Conservation (phyloP, 2,797 vertebrate genomes). For the Gambusia yucatana region DNA sequence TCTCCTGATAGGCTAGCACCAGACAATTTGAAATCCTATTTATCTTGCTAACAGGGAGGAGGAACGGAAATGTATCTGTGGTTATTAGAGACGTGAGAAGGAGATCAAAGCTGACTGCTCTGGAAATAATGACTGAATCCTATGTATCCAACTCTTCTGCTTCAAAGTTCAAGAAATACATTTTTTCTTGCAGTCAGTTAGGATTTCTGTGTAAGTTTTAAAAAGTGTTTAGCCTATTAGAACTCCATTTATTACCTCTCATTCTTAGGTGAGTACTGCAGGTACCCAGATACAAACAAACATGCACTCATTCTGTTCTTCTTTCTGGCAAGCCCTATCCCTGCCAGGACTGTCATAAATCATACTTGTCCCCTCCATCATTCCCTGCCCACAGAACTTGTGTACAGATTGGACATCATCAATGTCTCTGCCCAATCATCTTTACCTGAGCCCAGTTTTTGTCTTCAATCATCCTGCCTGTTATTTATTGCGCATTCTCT, state of each 20-base stretch:
- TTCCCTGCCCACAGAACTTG: constrained; percentile 64
- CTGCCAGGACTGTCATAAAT: constrained; percentile 72
- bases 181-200: constrained; percentile 39
- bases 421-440: constrained; percentile 70
- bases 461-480: constrained; percentile 48
- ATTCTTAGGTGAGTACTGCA: constrained; percentile 52
- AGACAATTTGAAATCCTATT: constrained; percentile 79
- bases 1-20: constrained; percentile 57
- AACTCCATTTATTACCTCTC: constrained; percentile 49
- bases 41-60: constrained; percentile 68
- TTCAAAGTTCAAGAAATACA: constrained; percentile 49
- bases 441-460: constrained; percentile 70
- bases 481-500: constrained; percentile 63
- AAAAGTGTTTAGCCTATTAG: constrained; percentile 44
- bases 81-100: constrained; percentile 70
- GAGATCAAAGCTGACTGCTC: constrained; percentile 71
- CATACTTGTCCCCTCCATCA: constrained; percentile 68
- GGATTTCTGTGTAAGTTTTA: constrained; percentile 18
- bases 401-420: constrained; percentile 70
- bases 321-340: constrained; percentile 60
- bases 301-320: constrained; percentile 53
- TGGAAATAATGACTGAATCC: constrained; percentile 72
- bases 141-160: constrained; percentile 49
- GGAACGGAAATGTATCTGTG: constrained; percentile 67
- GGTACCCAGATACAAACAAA: constrained; percentile 58